Conservation (phyloP, 2,113 vertebrate genomes). For the Mungos mungo region DNA sequence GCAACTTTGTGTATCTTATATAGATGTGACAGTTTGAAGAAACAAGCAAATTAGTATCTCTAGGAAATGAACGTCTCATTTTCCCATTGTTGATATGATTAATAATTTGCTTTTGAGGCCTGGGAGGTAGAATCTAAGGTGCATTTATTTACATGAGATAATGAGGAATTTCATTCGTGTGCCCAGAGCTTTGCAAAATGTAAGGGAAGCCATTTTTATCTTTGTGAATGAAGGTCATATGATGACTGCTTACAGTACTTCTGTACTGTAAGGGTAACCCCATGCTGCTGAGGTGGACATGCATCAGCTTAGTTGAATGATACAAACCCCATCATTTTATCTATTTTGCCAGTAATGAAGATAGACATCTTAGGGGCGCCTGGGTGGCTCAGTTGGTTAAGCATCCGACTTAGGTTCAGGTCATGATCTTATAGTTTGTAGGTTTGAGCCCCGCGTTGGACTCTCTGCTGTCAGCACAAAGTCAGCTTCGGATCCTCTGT, state of each 20-base stretch:
- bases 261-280: background rate
- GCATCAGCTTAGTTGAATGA: background rate
- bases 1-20: background rate
- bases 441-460: no score
- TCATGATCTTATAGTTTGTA: no score
- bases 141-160: background rate
- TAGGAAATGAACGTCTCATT: slow-evolving; percentile 25
- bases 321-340: background rate
- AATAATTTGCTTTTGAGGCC: slow-evolving; percentile 39
- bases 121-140: background rate
- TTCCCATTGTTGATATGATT: background rate
- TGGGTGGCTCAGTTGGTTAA: no score
- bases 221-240: background rate
- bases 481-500: no score
- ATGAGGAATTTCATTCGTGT: background rate
- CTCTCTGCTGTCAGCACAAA: no score
- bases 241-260: background rate
- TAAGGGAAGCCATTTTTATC: background rate
- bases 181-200: background rate
- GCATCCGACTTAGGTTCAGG: no score
- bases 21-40: slow-evolving; percentile 43
- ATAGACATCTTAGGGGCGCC: background rate
- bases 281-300: background rate
- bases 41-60: slow-evolving; percentile 32
- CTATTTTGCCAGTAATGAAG: background rate